These are phyloP conservation scores for Halisarca cf. caerulea DNA, from an alignment of 37 sponge, comb jelly and placozoan species.

Conservation along the genomic window DNA sequence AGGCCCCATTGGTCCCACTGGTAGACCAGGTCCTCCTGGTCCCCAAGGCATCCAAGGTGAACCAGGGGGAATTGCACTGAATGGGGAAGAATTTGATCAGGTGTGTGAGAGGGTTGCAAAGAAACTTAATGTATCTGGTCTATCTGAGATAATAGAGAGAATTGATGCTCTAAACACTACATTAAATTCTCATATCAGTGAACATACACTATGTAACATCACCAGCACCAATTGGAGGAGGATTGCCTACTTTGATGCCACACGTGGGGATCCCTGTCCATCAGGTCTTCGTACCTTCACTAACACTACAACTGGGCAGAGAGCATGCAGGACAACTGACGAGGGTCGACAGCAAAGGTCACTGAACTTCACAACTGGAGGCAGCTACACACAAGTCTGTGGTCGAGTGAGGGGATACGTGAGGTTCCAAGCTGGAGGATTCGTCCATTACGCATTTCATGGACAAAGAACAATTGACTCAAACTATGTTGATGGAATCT, in stretches of 20 bases:
- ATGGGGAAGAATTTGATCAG: too few relatives aligned
- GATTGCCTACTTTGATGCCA: slow-evolving; percentile 1
- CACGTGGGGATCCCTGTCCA: not conserved
- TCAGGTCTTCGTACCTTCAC: not conserved
- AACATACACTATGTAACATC: not conserved
- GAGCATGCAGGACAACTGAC: not conserved
- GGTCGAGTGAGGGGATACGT: slow-evolving; percentile 2
- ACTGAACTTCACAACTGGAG: not conserved
- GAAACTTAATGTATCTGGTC: too few relatives aligned
- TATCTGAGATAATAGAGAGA: too few relatives aligned
- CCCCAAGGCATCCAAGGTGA: not conserved
- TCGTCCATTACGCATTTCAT: not conserved
- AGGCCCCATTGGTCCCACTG: slow-evolving; percentile 18
- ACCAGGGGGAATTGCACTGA: not conserved
- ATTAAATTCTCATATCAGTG: too few relatives aligned
- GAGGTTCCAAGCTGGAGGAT: not conserved
- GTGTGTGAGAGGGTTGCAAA: too few relatives aligned
- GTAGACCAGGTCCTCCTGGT: slow-evolving; percentile 22
- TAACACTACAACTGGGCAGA: not conserved
- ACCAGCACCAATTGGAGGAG: not conserved
- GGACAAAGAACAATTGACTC: not conserved
- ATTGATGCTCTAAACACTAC: too few relatives aligned
- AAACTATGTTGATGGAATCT: not conserved
- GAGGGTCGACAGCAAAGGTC: not conserved
- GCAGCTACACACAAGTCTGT: slow-evolving; percentile 4